Evolutionary conservation across 2,113 vertebrate species (phyloP).

Genomic region (Rhodinocichla rosea): DNA sequence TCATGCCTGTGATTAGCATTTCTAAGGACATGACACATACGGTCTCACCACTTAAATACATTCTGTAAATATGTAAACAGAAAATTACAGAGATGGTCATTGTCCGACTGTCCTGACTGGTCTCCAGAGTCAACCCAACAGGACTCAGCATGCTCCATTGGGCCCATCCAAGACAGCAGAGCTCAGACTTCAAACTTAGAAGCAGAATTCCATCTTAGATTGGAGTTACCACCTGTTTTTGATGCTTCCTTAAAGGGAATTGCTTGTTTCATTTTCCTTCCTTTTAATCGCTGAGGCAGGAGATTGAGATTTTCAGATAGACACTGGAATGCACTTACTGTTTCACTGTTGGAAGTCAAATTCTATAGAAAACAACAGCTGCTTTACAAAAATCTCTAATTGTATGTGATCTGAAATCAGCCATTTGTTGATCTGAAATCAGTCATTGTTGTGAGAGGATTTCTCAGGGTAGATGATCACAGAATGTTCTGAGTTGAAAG

Average conservation of each 20-base stretch:
- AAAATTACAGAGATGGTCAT: conserved; percentile 39
- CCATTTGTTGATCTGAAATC: neutral
- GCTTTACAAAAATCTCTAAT: neutral
- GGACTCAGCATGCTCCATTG: neutral
- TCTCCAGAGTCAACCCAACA: neutral
- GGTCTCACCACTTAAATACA: neutral
- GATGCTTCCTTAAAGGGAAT: neutral
- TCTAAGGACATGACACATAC: conserved; percentile 47
- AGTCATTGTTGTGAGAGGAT: neutral
- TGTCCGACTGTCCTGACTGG: conserved; percentile 27
- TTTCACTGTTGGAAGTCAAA: neutral
- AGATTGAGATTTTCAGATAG: neutral
- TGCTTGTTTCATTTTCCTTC: neutral
- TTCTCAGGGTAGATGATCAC: neutral
- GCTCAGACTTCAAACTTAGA: neutral
- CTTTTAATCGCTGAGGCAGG: neutral
- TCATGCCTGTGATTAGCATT: conserved; percentile 56
- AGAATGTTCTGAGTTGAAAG: neutral
- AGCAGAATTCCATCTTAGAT: neutral
- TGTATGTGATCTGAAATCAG: neutral
- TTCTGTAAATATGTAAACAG: conserved; percentile 24
- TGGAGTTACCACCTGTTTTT: neutral
- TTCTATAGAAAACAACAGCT: neutral
- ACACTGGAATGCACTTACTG: neutral
- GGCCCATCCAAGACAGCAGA: neutral